A percentile compares a stretch with the other conserved stretches of the same genome.
These are phyloP conservation scores for Rattus norvegicus DNA, from an alignment of 2,113 vertebrate genomes.

Conservation along the genomic window GRCr8 NC_086019.1:136637501-136638000, in stretches of 20 bases:
- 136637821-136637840: not conserved
- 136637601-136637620: not conserved
- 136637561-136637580: not conserved
- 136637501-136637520: not conserved
- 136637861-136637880: not conserved
- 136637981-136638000: not conserved
- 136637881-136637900: not conserved
- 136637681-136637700: not conserved
- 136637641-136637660: not conserved
- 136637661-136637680: not conserved
- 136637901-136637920: not conserved
- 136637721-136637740: not conserved
- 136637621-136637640: not conserved
- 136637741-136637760: not conserved
- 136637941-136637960: not conserved
- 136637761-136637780: not conserved
- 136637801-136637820: too few species aligned
- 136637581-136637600: not conserved
- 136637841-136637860: not conserved
- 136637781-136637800: not conserved
- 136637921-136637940: not conserved
- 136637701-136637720: not conserved
- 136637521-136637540: not conserved
- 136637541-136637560: not conserved
- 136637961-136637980: not conserved